Conservation (phyloP, 2,888 invertebrate species). For the Colletes collaris region DNA sequence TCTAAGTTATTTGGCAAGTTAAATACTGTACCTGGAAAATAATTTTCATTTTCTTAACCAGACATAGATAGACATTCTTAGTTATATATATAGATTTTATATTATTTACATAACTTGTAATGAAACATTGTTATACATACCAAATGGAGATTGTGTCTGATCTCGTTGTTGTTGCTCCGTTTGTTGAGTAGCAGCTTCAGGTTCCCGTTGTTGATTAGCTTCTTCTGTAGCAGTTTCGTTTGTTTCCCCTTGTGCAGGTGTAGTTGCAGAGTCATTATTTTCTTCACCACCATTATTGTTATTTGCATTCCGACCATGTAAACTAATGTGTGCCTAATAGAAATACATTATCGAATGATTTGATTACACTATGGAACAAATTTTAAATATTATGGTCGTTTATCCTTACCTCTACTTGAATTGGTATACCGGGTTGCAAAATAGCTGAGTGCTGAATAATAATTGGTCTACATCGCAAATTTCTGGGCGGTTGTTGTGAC, state of each 20-base stretch:
- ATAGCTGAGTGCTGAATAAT: constrained; percentile 88
- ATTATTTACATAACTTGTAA: no score
- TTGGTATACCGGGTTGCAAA: constrained; percentile 87
- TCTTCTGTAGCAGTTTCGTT: constrained; percentile 53
- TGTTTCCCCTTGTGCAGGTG: constrained; percentile 49
- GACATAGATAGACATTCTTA: no score
- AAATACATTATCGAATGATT: constrained; percentile 12
- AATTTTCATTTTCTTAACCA: constrained; percentile 4
- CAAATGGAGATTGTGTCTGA: constrained; percentile 63
- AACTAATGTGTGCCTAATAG: constrained; percentile 75
- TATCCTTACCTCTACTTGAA: constrained; percentile 85
- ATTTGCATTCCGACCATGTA: constrained; percentile 71
- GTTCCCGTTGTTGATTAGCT: constrained; percentile 60
- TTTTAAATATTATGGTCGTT: constrained; percentile 10
- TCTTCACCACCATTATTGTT: constrained; percentile 72
- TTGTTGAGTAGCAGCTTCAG: constrained; percentile 49
- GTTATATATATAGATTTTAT: no score
- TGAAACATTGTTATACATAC: constrained; percentile 40
- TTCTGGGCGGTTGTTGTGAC: constrained; percentile 87
- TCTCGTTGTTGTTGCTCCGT: constrained; percentile 42
- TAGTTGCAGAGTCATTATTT: constrained; percentile 50
- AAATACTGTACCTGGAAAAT: constrained; percentile 73
- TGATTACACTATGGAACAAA: background rate
- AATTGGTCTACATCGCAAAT: constrained; percentile 89
- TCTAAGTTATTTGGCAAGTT: constrained; percentile 84